phyloP scores from a whole-genome alignment of 2,888 invertebrate genomes.

The Ichneumoninae sp. region DNA sequence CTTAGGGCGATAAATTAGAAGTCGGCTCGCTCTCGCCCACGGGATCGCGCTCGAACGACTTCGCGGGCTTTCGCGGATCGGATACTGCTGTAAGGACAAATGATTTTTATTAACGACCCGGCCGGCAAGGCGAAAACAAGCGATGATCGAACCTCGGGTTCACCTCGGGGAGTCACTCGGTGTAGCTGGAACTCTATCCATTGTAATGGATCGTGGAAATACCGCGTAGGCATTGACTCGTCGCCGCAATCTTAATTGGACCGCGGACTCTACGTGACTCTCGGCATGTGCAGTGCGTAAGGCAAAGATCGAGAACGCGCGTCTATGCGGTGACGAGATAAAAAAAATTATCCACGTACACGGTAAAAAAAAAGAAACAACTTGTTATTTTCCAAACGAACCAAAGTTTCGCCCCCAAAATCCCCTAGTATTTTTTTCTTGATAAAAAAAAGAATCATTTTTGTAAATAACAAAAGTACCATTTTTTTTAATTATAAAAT shows the following conservation, averaged over 20 bases:
- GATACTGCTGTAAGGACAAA: not conserved
- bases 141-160: constrained; percentile 20
- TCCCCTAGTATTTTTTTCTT: no score
- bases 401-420: no score
- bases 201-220: constrained; percentile 33
- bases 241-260: constrained; percentile 53
- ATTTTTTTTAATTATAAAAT: no score
- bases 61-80: not conserved
- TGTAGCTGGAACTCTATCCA: not conserved
- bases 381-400: no score
- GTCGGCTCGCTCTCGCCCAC: constrained; percentile 15
- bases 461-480: no score
- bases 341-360: not conserved
- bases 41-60: not conserved
- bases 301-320: not conserved
- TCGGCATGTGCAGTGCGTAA: constrained; percentile 39
- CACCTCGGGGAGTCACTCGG: constrained; percentile 10
- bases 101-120: not conserved
- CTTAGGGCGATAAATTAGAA: constrained; percentile 57
- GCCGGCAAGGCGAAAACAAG: not conserved
- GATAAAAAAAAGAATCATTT: no score
- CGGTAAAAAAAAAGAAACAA: no score
- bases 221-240: constrained; percentile 49
- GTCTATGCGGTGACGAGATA: not conserved
- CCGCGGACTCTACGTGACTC: constrained; percentile 45